Base-by-base conservation (phyloP, 2,113 vertebrate genomes). In the Clarias batrachus region DNA sequence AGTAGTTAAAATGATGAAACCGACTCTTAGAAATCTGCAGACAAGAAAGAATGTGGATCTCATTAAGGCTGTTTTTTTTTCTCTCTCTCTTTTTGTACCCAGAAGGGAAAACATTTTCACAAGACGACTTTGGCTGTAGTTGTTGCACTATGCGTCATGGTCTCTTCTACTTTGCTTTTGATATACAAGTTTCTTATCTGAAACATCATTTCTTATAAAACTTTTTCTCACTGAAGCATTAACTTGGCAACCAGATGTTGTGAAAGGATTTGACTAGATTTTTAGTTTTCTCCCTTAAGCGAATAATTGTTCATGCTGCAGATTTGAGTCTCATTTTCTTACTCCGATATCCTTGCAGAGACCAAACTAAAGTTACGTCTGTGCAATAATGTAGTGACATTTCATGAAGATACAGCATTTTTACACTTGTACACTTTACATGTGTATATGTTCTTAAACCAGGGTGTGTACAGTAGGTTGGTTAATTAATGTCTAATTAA, bases 201-300 rank as follows among this genome's bases (percentile, higher is more conserved):
- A 56, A 27, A 57, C 52, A 59, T 79, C 27, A 79, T 78, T 57
- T 57, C 14, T 78, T 57, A 9, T 56, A 59, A 21, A 79, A 79
- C n/a, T 21, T 59, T 8, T 57, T 78, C 12, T 77, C 52, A 56
- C n/a, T 78, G 56, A 79, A 59, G 56, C 56, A 60, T 60, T 79
- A 60, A 79, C 77, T 59, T 79, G 27, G 17, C 56, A 79, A 33
- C 56, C 56, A 79, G 77, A 59, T 59, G 56, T 57, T 60, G 77
- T 10, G 76, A 79, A 79, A 60, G 17, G 77, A 79, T 79, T 79
- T 33, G 25, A 78, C 74, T 27, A 52, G n/a, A 78, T 57, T 57
- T 41, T 17, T 33, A 21, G 57, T 59, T 79, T 17, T 80, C 56
- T 37, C 27, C 27, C 27, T 21, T 80, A 59, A 80, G 77, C 56